A percentile compares a stretch with the other conserved stretches of the same genome.
Conservation (phyloP, 2,888 invertebrate genomes). For the Microplitis manilae region DNA sequence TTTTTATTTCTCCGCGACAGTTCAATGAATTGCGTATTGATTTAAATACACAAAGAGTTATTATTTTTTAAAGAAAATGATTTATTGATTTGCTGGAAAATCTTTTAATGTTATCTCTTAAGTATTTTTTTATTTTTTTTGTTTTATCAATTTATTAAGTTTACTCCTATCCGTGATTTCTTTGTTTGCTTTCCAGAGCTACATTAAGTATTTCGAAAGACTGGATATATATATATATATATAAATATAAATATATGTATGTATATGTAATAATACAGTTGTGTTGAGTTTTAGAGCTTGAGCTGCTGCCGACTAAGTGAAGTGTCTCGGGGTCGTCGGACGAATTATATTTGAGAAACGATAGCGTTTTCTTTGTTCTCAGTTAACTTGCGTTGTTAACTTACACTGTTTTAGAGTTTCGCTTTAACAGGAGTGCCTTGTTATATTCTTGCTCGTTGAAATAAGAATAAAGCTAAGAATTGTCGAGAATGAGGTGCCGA, state of each 20-base stretch:
- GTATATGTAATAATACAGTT: not conserved
- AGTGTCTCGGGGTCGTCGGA: conserved; percentile 40
- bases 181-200: conserved; percentile 13
- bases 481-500: not conserved
- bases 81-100: not conserved
- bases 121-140: conserved; percentile 13
- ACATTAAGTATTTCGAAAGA: conserved; percentile 15
- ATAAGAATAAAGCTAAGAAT: not conserved
- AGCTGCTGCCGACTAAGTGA: conserved; percentile 21
- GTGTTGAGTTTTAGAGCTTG: conserved; percentile 11
- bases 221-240: not conserved
- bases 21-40: not conserved
- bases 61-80: not conserved
- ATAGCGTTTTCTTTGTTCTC: conserved; percentile 46
- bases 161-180: conserved; percentile 11
- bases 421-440: conserved; percentile 15
- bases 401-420: conserved; percentile 15
- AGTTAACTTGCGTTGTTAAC: conserved; percentile 14
- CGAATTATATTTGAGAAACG: conserved; percentile 49
- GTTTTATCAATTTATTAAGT: conserved; percentile 25
- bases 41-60: not conserved
- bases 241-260: not conserved
- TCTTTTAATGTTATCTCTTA: not conserved
- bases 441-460: conserved; percentile 21
- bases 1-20: not conserved